Base-by-base conservation (phyloP, 1,140 invertebrate genomes). In the Neodiprion virginianus region DNA sequence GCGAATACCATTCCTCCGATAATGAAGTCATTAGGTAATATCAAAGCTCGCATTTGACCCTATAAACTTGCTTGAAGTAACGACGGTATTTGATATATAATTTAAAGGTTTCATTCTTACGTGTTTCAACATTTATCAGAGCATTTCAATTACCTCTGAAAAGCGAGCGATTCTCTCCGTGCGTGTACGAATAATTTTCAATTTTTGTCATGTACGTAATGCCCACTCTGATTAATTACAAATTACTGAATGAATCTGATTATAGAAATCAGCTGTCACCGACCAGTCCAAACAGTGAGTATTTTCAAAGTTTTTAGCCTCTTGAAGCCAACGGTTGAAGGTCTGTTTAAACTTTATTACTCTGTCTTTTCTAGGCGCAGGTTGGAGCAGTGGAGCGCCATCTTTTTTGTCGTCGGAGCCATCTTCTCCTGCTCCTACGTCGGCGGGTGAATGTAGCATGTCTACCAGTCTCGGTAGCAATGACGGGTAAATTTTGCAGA, bases 361-460 rank as follows among this genome's bases (percentile, higher is more conserved):
- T 17, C 67, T 74, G 49, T 75, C 14, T 50, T 61, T 71, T n/a
- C 78, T 74, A 89, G 83, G 84, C 78, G 81, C 82, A 65, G 87
- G 88, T 74, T 89, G 90, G 89, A 90, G 90, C 74, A 91, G 90
- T 23, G 90, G 88, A n/a, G 89, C 90, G 8, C 90, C 88, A 5
- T 90, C 89, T 23, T 90, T 92, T 53, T 90, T 92, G 5, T 92
- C 90, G 23, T 92, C 91, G 49, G 92, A 91, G 73, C 92, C 91
- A 10, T 94, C 93, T 69, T 95, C 94, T 75, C 93, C 93, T 28
- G 90, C 90, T 14, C 90, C 89, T 48, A 87, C 91, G 3, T 92
- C 92, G 47, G 90, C 89, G 7, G 90, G 89, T 61, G 90, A 91
- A 76, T 91, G 90, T 73, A 92, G 91, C 74, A 91, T 92, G 87